Evolutionary conservation across 2,888 invertebrate genomes (phyloP), one percentile per base, ranked within the genome.

Genomic region (Operophtera brumata): DNA sequence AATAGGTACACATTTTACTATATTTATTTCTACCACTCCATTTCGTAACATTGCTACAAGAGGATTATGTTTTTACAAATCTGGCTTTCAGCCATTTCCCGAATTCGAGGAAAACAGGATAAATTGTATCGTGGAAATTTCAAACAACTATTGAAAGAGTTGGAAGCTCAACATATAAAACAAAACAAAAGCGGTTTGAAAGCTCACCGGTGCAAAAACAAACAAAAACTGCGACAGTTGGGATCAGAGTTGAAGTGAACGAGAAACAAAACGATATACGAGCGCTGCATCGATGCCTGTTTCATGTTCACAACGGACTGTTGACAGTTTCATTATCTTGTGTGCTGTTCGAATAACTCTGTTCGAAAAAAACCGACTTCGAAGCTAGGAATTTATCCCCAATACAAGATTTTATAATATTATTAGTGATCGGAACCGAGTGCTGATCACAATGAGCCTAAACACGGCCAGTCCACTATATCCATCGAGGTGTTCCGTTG

Each of bases 271-370:
- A 69, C 64, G 62, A 62, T 61, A 60, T 60, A 51, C 14, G 26
- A 60, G 50, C 34, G 54, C 52, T 47, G 47, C 53, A 52, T 57
- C 47, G 55, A 62, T 47, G 58, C 50, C 48, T 54, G 54, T 55
- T 62, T 66, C n/a, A n/a, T n/a, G n/a, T n/a, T n/a, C 47, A 48
- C 51, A 59, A 52, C 46, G 56, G 54, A 50, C 50, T 63, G 69
- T 70, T 73, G 70, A 67, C 71, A 71, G 61, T 62, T 70, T 74
- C 59, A 71, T 73, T 72, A 69, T 67, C 61, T 61, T 64, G 62
- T 67, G 57, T 59, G 56, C 60, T 56, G 50, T 54, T 54, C 48
- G 55, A 57, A 57, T 6, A 26, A 26, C 6, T 1, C 26, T n/a
- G n/a, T n/a, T n/a, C n/a, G n/a, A n/a, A n/a, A n/a, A n/a, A n/a